Conservation (phyloP, 1,140 invertebrate genomes). For the Metopolophium dirhodum region DNA sequence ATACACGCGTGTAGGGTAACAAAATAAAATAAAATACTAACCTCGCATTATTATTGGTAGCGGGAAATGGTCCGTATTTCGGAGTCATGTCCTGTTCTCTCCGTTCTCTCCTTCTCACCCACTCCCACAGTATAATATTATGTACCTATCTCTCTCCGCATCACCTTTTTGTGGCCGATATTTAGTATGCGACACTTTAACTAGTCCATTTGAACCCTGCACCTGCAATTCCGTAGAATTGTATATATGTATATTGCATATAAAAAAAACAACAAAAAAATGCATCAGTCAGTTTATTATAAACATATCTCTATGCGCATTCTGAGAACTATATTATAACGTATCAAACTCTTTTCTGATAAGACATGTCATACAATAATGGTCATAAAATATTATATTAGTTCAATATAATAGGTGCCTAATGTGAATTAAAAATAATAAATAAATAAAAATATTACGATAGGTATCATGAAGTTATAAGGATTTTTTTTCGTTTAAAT, state of each 20-base stretch:
- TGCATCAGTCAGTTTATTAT: neutral
- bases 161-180: slow-evolving; percentile 17
- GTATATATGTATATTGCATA: neutral
- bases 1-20: neutral
- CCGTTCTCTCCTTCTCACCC: too few species aligned
- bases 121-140: neutral
- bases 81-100: slow-evolving; percentile 2
- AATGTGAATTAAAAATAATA: too few species aligned
- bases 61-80: slow-evolving; percentile 40
- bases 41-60: slow-evolving; percentile 33
- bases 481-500: neutral
- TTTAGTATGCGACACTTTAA: slow-evolving; percentile 41
- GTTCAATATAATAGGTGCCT: too few species aligned
- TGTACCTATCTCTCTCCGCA: neutral
- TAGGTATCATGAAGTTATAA: too few species aligned
- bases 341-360: neutral
- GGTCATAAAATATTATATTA: too few species aligned
- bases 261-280: neutral
- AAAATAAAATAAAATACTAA: slow-evolving; percentile 17
- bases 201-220: neutral
- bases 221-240: neutral
- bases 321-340: neutral
- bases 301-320: neutral
- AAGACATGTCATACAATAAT: neutral
- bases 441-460: too few species aligned